Conservation (phyloP, 2,113 vertebrate species). For the Jaculus jaculus region DNA sequence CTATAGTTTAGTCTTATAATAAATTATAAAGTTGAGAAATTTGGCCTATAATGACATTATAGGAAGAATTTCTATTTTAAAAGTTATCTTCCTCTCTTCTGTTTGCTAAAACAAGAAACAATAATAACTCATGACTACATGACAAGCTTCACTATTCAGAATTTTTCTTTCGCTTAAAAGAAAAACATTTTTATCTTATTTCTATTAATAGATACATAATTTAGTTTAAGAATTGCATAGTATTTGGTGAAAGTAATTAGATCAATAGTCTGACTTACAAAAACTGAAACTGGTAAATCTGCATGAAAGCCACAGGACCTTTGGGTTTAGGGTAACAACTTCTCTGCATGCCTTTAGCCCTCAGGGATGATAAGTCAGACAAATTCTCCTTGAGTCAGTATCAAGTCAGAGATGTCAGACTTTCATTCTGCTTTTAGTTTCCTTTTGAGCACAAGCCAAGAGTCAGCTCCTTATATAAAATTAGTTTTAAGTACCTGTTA, state of each 20-base stretch:
- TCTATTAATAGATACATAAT: not conserved
- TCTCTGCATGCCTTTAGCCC: not conserved
- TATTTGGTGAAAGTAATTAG: not conserved
- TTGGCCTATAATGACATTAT: not conserved
- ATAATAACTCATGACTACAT: no score
- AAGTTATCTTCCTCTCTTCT: no score
- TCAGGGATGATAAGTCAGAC: not conserved
- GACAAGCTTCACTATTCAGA: no score
- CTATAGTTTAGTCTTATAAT: not conserved
- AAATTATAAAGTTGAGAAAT: not conserved
- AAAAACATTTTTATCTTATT: not conserved
- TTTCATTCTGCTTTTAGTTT: not conserved
- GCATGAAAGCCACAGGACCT: not conserved
- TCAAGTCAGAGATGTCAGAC: not conserved
- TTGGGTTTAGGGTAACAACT: not conserved
- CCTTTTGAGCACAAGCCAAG: not conserved
- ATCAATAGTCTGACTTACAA: not conserved
- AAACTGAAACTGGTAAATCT: not conserved
- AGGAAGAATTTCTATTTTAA: not conserved
- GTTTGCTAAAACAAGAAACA: no score
- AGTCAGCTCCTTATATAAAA: not conserved
- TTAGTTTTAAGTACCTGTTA: not conserved
- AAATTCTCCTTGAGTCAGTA: not conserved
- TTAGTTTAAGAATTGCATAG: not conserved
- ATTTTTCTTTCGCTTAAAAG: not conserved